These are phyloP conservation scores for Lordiphosa clarofinis DNA, from an alignment of 1,140 invertebrate genomes.

Conservation along the genomic window DNA sequence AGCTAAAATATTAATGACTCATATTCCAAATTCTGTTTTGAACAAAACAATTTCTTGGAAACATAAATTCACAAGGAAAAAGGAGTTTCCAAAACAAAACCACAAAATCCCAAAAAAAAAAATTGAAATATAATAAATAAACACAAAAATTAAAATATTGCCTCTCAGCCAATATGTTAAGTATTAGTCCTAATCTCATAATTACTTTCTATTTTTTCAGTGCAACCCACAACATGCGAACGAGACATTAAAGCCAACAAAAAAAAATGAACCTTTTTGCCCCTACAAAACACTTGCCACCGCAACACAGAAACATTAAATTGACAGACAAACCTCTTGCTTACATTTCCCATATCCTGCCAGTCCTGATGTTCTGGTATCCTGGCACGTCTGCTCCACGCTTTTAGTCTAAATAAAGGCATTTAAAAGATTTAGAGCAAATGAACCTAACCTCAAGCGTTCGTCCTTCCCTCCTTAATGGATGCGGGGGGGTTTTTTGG, in stretches of 20 bases:
- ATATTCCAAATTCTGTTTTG: no score
- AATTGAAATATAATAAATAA: no score
- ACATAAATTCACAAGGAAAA: no score
- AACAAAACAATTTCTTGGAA: no score
- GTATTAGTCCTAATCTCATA: no score
- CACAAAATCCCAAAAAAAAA: no score
- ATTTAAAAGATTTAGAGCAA: constrained; percentile 78
- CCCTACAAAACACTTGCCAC: constrained; percentile 12
- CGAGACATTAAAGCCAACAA: constrained; percentile 64
- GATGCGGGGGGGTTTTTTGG: constrained; percentile 17
- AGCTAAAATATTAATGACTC: no score
- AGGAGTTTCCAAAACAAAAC: no score
- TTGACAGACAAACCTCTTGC: constrained; percentile 7
- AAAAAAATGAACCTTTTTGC: constrained; percentile 28
- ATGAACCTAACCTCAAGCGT: constrained; percentile 74
- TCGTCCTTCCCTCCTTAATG: constrained; percentile 30
- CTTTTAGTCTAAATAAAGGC: constrained; percentile 77
- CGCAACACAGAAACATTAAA: neutral
- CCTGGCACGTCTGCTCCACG: constrained; percentile 55
- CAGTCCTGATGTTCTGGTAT: constrained; percentile 6
- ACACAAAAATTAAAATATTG: no score
- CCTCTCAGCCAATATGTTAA: no score
- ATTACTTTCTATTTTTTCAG: no score
- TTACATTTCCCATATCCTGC: neutral
- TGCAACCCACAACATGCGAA: constrained; percentile 61